These are phyloP conservation scores for Onychomys torridus DNA, from an alignment of 2,797 vertebrate species.

Conservation along the genomic window DNA sequence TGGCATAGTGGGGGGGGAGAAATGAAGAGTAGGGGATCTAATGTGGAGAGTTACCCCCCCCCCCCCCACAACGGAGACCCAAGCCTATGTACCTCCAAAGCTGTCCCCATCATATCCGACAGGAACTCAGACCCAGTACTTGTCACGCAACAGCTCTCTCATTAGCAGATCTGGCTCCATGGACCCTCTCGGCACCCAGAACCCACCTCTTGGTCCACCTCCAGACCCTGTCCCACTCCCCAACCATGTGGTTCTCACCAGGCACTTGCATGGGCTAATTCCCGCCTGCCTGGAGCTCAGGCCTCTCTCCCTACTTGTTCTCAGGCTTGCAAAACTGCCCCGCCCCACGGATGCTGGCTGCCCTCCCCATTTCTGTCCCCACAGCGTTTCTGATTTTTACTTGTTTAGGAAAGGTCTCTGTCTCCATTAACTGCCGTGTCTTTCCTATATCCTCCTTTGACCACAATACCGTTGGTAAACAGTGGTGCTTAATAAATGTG, in stretches of 20 bases:
- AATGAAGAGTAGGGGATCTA: background rate
- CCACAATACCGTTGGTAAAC: background rate
- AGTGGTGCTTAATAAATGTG: background rate
- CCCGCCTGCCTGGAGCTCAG: background rate
- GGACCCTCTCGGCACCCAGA: background rate
- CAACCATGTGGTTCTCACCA: background rate
- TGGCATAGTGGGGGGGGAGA: background rate
- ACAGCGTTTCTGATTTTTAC: background rate
- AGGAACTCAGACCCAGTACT: background rate
- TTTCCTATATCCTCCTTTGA: background rate
- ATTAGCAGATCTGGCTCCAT: accelerated
- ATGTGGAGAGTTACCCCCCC: background rate
- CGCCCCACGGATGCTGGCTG: background rate
- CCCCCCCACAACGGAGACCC: background rate
- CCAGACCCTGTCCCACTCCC: background rate
- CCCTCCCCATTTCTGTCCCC: background rate
- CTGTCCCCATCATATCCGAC: too few relatives aligned
- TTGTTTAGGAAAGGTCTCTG: background rate
- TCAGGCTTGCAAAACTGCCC: background rate
- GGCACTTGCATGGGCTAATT: accelerated
- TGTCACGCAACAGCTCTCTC: accelerated
- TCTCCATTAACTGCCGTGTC: background rate
- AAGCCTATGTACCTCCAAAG: background rate
- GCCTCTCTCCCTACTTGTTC: background rate
- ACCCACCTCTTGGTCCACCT: background rate